Percentiles rank a stretch among this genome's conserved stretches.
phyloP scores from a whole-genome alignment of 2,888 invertebrate genomes.

The Amblyteles armatorius region DNA sequence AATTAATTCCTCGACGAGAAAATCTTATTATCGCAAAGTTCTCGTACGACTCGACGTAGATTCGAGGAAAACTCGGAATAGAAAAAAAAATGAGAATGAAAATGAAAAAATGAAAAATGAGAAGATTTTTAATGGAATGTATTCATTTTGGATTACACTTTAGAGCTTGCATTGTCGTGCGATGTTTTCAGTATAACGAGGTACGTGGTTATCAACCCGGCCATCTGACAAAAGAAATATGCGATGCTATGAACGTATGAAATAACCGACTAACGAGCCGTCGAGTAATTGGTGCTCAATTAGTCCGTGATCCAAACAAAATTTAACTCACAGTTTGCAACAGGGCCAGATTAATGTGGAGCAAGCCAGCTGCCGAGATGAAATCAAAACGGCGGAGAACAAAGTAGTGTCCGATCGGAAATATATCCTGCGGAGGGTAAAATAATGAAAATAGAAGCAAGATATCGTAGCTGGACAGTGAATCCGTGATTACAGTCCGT shows the following conservation, averaged over 20 bases:
- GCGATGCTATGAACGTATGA: background rate
- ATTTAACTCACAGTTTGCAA: slow-evolving; percentile 16
- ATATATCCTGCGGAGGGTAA: background rate
- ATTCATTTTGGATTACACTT: background rate
- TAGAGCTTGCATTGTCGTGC: background rate
- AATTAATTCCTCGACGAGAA: no score
- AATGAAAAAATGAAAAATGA: no score
- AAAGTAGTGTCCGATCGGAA: slow-evolving; percentile 27
- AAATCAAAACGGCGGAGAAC: slow-evolving; percentile 16
- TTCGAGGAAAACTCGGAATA: no score
- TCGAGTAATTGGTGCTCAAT: background rate
- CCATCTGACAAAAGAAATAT: background rate
- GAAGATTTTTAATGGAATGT: no score
- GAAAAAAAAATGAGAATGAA: no score
- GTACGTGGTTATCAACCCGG: slow-evolving; percentile 5
- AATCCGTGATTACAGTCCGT: background rate
- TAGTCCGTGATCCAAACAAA: background rate
- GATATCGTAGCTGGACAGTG: background rate
- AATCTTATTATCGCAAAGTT: no score
- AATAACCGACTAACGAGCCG: background rate
- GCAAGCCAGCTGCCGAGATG: background rate
- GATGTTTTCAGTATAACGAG: slow-evolving; percentile 2
- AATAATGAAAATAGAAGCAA: background rate
- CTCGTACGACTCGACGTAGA: no score
- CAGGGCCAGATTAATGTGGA: slow-evolving; percentile 15